A percentile compares a stretch with the other conserved stretches of the same genome.
phyloP scores from a whole-genome alignment of 1,140 invertebrate species.

The Atta cephalotes region DNA sequence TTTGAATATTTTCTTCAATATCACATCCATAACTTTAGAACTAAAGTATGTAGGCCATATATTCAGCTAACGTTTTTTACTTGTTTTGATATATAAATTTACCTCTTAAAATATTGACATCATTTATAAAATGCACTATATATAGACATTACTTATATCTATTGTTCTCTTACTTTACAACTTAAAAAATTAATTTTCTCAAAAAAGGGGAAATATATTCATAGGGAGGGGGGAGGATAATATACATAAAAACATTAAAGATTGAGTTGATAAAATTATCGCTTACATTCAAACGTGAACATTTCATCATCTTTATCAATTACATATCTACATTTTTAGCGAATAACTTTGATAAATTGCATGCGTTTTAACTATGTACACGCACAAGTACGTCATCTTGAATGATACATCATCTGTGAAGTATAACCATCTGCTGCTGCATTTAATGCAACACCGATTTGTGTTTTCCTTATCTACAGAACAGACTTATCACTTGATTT shows the following conservation, averaged over 20 bases:
- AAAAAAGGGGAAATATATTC: too few relatives aligned
- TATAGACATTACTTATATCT: too few relatives aligned
- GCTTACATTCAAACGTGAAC: not conserved
- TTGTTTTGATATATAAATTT: too few relatives aligned
- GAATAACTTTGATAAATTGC: not conserved
- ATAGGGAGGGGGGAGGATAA: too few relatives aligned
- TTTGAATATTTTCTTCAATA: too few relatives aligned
- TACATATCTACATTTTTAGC: not conserved
- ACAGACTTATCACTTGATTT: not conserved
- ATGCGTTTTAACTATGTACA: not conserved
- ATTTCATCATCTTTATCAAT: not conserved
- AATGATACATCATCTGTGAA: slow-evolving; percentile 10
- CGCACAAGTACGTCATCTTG: not conserved
- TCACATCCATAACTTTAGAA: too few relatives aligned
- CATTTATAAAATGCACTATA: too few relatives aligned
- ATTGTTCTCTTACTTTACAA: too few relatives aligned
- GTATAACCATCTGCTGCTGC: slow-evolving; percentile 10
- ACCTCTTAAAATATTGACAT: too few relatives aligned
- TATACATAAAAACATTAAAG: not conserved
- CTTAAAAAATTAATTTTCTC: too few relatives aligned
- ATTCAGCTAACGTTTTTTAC: too few relatives aligned
- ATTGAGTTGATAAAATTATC: not conserved
- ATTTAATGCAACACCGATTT: not conserved
- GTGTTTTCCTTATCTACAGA: slow-evolving; percentile 26
- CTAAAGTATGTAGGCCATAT: too few relatives aligned